phyloP scores from a whole-genome alignment of 2,888 invertebrate species.

The Drosophila bunnanda region DNA sequence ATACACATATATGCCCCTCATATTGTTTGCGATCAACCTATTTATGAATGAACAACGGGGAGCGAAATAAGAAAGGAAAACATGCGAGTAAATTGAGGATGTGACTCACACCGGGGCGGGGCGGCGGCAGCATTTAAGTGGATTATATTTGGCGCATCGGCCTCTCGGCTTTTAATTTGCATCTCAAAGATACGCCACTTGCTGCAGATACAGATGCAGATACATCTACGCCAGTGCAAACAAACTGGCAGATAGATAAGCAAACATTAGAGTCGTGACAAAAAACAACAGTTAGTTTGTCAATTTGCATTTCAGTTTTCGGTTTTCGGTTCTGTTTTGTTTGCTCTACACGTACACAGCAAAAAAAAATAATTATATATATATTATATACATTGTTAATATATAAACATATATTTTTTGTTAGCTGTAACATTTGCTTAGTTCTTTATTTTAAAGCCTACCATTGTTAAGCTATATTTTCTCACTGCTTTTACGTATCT shows the following conservation, averaged over 20 bases:
- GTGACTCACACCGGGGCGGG: constrained; percentile 47
- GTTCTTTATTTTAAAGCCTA: too few species aligned
- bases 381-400: too few species aligned
- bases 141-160: constrained; percentile 48
- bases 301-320: constrained; percentile 30
- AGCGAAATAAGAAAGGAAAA: constrained; percentile 13
- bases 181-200: constrained; percentile 46
- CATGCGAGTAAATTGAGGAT: constrained; percentile 44
- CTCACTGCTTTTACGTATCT: background rate
- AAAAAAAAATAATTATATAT: too few species aligned
- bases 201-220: constrained; percentile 3
- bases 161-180: constrained; percentile 46
- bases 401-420: too few species aligned
- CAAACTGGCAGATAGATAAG: constrained; percentile 30
- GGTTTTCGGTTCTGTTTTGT: constrained; percentile 11
- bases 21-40: constrained; percentile 10
- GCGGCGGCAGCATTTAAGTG: constrained; percentile 40
- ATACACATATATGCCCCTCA: background rate
- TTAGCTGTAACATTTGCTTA: background rate
- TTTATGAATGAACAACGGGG: constrained; percentile 53
- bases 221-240: constrained; percentile 6
- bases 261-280: constrained; percentile 28
- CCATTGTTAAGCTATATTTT: background rate
- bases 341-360: background rate
- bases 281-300: constrained; percentile 39